Conservation (phyloP, 2,113 vertebrate species). For the Bufo bufo region DNA sequence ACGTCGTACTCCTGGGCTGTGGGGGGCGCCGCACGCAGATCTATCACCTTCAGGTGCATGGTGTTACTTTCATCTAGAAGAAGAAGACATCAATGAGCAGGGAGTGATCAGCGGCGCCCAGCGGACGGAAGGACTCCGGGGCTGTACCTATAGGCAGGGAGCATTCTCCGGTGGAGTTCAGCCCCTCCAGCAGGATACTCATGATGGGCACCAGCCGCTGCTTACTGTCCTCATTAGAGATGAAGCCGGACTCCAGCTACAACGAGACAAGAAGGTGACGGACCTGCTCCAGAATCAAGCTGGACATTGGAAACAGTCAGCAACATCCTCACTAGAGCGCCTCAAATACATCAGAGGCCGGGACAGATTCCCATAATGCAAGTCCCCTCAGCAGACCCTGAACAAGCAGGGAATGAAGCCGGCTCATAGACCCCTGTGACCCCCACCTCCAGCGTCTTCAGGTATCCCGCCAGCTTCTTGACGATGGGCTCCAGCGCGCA, state of each 20-base stretch:
- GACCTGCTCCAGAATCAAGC: background rate
- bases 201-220: slow-evolving; percentile 95
- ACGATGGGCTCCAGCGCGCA: slow-evolving; percentile 95
- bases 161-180: slow-evolving; percentile 92
- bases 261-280: slow-evolving; percentile 32
- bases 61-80: slow-evolving; percentile 93
- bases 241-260: slow-evolving; percentile 94
- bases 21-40: slow-evolving; percentile 85
- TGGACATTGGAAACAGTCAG: background rate
- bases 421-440: no score
- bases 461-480: slow-evolving; percentile 95
- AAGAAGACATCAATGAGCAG: background rate
- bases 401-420: background rate
- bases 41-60: slow-evolving; percentile 93
- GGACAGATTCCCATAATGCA: no score
- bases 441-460: slow-evolving; percentile 92
- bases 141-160: slow-evolving; percentile 69
- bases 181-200: slow-evolving; percentile 92
- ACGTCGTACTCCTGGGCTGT: slow-evolving; percentile 95
- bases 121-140: background rate
- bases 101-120: background rate
- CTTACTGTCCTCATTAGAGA: slow-evolving; percentile 95
- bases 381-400: background rate
- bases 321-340: background rate
- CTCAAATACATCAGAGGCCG: no score